Percentiles rank a stretch among this genome's conserved stretches.
Evolutionary conservation across 2,888 invertebrate genomes (phyloP).

Genomic region (Dascillus cervinus): DNA sequence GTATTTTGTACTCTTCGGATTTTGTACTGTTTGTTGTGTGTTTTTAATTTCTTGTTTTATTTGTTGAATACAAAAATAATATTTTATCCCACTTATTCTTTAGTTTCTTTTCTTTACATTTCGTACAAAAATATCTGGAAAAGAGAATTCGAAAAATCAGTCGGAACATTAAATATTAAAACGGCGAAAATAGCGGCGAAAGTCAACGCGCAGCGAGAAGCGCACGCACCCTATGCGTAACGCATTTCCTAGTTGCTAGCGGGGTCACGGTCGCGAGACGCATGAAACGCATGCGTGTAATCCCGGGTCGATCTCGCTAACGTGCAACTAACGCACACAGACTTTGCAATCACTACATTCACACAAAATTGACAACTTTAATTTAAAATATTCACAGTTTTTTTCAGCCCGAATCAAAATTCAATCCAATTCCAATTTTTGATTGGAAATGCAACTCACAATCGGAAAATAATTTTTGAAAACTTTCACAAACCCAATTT

Average conservation of each 20-base stretch:
- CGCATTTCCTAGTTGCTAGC: slow-evolving; percentile 38
- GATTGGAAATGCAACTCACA: too few species aligned
- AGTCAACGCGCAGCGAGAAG: slow-evolving; percentile 7
- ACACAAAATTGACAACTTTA: slow-evolving; percentile 14
- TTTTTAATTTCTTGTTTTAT: slow-evolving; percentile 35
- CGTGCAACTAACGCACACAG: slow-evolving; percentile 16
- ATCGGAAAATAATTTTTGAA: too few species aligned
- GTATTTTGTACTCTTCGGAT: slow-evolving; percentile 37
- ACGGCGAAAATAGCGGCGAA: neutral
- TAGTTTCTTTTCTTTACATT: slow-evolving; percentile 15
- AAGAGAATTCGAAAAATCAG: slow-evolving; percentile 1
- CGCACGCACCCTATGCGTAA: slow-evolving; percentile 29
- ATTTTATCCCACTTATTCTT: slow-evolving; percentile 24
- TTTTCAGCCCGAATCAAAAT: too few species aligned
- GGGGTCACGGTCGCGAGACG: slow-evolving; percentile 20
- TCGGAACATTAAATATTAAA: too few species aligned
- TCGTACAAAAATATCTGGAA: slow-evolving; percentile 19
- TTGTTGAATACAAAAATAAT: slow-evolving; percentile 38
- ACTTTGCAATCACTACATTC: slow-evolving; percentile 14
- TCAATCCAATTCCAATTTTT: too few species aligned
- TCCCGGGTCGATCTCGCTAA: slow-evolving; percentile 16
- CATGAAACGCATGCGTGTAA: slow-evolving; percentile 11
- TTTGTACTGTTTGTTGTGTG: slow-evolving; percentile 36
- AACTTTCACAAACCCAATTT: too few species aligned
- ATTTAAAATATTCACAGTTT: slow-evolving; percentile 1